Evolutionary conservation across 2,888 invertebrate genomes (phyloP).

Genomic region (Troilus luridus): DNA sequence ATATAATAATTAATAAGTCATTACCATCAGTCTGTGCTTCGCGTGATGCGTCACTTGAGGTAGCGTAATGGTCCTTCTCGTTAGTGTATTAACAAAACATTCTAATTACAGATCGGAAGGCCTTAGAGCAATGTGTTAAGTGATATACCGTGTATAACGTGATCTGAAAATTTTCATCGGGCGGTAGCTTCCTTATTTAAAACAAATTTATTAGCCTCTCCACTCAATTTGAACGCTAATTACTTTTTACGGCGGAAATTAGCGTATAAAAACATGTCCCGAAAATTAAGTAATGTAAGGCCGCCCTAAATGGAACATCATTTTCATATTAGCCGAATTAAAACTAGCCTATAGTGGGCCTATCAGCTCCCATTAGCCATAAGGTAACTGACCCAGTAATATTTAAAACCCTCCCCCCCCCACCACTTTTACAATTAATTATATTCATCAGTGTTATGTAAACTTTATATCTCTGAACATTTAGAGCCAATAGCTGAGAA

Average conservation of each 20-base stretch:
- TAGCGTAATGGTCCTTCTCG: not conserved
- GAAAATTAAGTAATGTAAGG: slow-evolving; percentile 54
- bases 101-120: slow-evolving; percentile 20
- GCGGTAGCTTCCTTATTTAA: not conserved
- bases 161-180: slow-evolving; percentile 51
- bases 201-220: slow-evolving; percentile 44
- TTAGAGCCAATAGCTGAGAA: not conserved
- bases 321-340: slow-evolving; percentile 59
- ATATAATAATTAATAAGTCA: slow-evolving; percentile 24
- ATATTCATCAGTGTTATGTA: not conserved
- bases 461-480: not conserved
- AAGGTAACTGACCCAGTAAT: not conserved
- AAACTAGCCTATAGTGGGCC: slow-evolving; percentile 49
- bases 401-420: not conserved
- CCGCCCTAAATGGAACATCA: slow-evolving; percentile 49
- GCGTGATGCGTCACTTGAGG: not conserved
- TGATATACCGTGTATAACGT: slow-evolving; percentile 52
- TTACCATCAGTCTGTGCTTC: slow-evolving; percentile 25
- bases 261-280: slow-evolving; percentile 54
- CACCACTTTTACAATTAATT: not conserved
- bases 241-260: slow-evolving; percentile 39
- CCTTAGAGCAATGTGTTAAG: slow-evolving; percentile 42
- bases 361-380: not conserved
- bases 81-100: slow-evolving; percentile 36
- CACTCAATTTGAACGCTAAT: slow-evolving; percentile 48